Evolutionary conservation across 2,888 invertebrate genomes (phyloP).

Genomic region (Campopleginae sp.): DNA sequence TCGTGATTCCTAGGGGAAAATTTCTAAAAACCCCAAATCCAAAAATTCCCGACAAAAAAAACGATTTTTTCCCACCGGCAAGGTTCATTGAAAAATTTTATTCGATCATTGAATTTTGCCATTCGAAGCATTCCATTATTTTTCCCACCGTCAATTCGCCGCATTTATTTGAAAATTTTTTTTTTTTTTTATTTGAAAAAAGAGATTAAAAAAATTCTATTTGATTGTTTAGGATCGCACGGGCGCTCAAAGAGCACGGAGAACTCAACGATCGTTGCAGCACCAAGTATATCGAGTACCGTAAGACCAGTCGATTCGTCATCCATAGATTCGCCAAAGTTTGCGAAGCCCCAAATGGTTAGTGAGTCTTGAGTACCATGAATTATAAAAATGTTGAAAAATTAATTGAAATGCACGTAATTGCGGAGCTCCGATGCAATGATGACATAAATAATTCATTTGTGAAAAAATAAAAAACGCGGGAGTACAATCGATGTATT

Average conservation of each 20-base stretch:
- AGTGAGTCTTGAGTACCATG: not conserved
- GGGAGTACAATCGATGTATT: not conserved
- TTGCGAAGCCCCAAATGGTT: conserved; percentile 41
- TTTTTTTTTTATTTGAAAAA: too few species aligned
- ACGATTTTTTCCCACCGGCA: too few species aligned
- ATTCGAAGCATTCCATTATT: not conserved
- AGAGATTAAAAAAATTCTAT: not conserved
- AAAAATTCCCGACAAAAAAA: not conserved
- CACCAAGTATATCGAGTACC: conserved; percentile 46
- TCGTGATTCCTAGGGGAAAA: not conserved
- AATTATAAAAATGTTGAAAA: too few species aligned
- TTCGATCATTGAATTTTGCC: too few species aligned
- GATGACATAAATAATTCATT: not conserved
- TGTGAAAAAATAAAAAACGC: not conserved
- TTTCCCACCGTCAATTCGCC: not conserved
- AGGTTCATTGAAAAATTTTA: too few species aligned
- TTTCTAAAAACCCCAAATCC: not conserved
- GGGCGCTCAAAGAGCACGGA: conserved; percentile 79
- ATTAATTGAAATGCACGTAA: too few species aligned
- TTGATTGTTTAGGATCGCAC: conserved; percentile 77
- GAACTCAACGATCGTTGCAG: conserved; percentile 60
- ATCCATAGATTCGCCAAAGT: conserved; percentile 15
- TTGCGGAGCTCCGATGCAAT: not conserved
- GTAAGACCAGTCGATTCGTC: conserved; percentile 23
- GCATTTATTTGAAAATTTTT: not conserved